Percentiles rank a stretch among this genome's conserved stretches.
Evolutionary conservation across 2,113 vertebrate species (phyloP).

Genomic region (Cinclus cinclus): DNA sequence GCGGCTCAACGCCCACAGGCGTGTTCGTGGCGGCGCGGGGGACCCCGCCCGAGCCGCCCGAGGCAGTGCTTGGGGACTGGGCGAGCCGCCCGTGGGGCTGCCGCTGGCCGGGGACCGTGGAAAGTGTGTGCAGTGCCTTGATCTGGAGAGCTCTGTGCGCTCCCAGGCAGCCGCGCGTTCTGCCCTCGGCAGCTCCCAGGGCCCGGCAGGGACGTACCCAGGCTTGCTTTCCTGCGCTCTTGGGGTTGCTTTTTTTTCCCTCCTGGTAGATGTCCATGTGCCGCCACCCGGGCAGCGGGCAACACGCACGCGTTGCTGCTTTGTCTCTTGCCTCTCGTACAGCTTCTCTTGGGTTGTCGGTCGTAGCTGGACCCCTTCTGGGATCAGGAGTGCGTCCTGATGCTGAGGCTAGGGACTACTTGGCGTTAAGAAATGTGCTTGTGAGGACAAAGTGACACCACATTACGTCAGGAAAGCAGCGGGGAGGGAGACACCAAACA

Average conservation of each 20-base stretch:
- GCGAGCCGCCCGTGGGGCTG: fast-evolving
- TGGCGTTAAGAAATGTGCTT: neutral
- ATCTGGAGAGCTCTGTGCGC: too few relatives aligned
- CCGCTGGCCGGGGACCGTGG: neutral
- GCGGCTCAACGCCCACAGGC: neutral
- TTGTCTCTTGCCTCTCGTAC: neutral
- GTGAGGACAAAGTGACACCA: neutral
- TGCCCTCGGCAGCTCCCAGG: neutral
- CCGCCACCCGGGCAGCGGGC: neutral
- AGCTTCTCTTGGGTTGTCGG: neutral
- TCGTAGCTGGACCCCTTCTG: neutral
- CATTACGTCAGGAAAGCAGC: neutral
- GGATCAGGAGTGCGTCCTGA: fast-evolving
- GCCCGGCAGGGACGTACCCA: neutral
- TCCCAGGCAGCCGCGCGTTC: neutral
- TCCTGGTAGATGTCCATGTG: neutral
- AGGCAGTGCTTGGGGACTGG: neutral
- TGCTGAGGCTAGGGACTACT: neutral
- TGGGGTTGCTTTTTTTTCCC: neutral
- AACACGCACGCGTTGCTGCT: fast-evolving
- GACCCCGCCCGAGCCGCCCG: neutral
- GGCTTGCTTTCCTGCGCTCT: neutral
- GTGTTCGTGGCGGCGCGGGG: neutral
- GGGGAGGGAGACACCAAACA: neutral
- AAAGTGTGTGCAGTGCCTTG: fast-evolving